Percentiles rank a stretch among this genome's conserved stretches.
phyloP scores from a whole-genome alignment of 2,888 invertebrate genomes.

The Hemithea aestivaria region DNA sequence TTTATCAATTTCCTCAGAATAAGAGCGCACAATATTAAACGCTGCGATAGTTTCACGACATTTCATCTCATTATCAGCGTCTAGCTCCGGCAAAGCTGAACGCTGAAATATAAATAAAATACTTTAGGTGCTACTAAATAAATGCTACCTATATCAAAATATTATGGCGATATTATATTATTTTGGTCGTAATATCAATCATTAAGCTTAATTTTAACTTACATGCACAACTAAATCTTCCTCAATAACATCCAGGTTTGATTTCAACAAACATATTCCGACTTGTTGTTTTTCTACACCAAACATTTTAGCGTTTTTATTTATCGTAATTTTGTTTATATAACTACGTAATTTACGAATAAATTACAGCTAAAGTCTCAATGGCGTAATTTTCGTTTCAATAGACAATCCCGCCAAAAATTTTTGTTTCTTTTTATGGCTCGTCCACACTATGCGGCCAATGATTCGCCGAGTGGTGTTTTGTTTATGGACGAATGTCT shows the following conservation, averaged over 20 bases:
- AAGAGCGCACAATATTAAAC: slow-evolving; percentile 42
- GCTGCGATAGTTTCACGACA: slow-evolving; percentile 47
- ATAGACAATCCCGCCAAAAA: no score
- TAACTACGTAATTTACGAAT: no score
- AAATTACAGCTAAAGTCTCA: no score
- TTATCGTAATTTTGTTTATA: no score
- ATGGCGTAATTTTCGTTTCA: no score
- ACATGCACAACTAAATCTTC: slow-evolving; percentile 55
- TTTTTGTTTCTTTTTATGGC: no score
- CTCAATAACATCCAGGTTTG: slow-evolving; percentile 57
- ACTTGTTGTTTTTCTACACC: slow-evolving; percentile 52
- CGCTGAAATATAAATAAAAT: slow-evolving; percentile 32
- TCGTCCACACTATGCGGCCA: no score
- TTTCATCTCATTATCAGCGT: slow-evolving; percentile 54
- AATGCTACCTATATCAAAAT: neutral
- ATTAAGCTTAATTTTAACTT: slow-evolving; percentile 15
- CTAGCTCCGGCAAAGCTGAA: slow-evolving; percentile 47
- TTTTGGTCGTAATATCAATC: no score
- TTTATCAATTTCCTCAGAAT: slow-evolving; percentile 46
- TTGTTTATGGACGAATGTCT: no score
- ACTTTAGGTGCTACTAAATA: neutral
- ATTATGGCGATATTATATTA: no score
- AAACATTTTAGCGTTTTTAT: no score
- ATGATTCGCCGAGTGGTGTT: no score
- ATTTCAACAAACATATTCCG: slow-evolving; percentile 59